A percentile compares a stretch with the other conserved stretches of the same genome.
Conservation (phyloP, 2,797 vertebrate species). For the Urophycis tenuis region DNA sequence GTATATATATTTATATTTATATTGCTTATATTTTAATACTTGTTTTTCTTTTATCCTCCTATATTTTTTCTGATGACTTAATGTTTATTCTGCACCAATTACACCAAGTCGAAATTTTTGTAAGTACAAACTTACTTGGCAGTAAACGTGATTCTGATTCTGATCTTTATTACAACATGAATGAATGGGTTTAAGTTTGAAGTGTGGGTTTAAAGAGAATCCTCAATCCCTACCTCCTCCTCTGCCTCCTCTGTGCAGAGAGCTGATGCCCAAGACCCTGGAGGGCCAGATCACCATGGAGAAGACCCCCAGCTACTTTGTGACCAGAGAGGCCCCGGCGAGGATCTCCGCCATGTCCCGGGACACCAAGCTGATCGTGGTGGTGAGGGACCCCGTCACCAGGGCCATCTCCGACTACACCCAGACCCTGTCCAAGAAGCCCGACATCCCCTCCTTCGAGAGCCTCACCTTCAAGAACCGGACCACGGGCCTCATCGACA, state of each 20-base stretch:
- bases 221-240: conserved; percentile 40
- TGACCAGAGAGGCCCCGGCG: conserved; percentile 83
- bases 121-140: too few relatives aligned
- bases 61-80: too few relatives aligned
- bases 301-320: conserved; percentile 90
- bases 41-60: too few relatives aligned
- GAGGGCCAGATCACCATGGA: conserved; percentile 95
- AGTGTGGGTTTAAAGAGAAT: background rate
- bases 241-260: conserved; percentile 59
- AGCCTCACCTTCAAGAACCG: conserved; percentile 80
- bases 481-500: conserved; percentile 79
- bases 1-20: too few relatives aligned
- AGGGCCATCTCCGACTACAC: conserved; percentile 91
- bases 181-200: background rate
- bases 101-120: too few relatives aligned
- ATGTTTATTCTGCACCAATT: too few relatives aligned
- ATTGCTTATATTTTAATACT: too few relatives aligned
- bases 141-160: too few relatives aligned
- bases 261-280: conserved; percentile 86
- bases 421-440: conserved; percentile 79
- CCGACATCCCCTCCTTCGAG: conserved; percentile 76
- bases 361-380: conserved; percentile 85
- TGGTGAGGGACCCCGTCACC: conserved; percentile 88
- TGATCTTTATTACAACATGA: background rate
- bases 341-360: conserved; percentile 84